These are phyloP conservation scores for Globodera rostochiensis DNA, from an alignment of 1,140 invertebrate species.

Conservation along the genomic window DNA sequence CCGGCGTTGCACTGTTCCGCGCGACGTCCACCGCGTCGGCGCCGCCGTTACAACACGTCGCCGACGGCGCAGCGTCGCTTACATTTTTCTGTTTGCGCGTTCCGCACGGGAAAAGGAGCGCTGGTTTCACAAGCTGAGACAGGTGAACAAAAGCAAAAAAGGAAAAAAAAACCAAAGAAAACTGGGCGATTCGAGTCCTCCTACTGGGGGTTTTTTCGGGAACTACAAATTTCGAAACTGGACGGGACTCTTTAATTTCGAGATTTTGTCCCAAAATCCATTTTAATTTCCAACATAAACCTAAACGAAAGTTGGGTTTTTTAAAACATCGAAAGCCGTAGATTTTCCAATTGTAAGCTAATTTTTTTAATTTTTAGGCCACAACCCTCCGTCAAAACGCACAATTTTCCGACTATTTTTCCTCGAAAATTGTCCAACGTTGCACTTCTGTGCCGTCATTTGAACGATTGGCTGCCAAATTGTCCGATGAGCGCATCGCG, in stretches of 20 bases:
- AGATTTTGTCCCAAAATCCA: neutral
- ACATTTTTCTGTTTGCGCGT: constrained; percentile 76
- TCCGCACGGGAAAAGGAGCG: constrained; percentile 84
- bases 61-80: neutral
- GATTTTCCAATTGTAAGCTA: too few species aligned
- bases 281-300: too few species aligned
- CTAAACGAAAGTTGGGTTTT: too few species aligned
- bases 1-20: too few species aligned
- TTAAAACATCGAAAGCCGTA: too few species aligned
- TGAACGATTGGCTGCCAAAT: constrained; percentile 15
- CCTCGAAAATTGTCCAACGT: neutral
- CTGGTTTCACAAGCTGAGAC: constrained; percentile 72
- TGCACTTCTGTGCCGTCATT: constrained; percentile 17
- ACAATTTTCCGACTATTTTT: neutral
- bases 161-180: neutral
- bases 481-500: constrained; percentile 1
- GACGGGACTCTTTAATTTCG: neutral
- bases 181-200: neutral
- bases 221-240: too few species aligned
- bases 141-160: constrained; percentile 18
- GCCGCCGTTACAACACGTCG: too few species aligned
- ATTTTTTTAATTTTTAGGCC: neutral
- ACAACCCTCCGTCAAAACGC: neutral
- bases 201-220: too few species aligned
- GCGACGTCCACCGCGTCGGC: too few species aligned